Percentiles rank a stretch among this genome's conserved stretches.
Evolutionary conservation across 2,113 vertebrate genomes (phyloP).

Genomic region (Macrotis lagotis): DNA sequence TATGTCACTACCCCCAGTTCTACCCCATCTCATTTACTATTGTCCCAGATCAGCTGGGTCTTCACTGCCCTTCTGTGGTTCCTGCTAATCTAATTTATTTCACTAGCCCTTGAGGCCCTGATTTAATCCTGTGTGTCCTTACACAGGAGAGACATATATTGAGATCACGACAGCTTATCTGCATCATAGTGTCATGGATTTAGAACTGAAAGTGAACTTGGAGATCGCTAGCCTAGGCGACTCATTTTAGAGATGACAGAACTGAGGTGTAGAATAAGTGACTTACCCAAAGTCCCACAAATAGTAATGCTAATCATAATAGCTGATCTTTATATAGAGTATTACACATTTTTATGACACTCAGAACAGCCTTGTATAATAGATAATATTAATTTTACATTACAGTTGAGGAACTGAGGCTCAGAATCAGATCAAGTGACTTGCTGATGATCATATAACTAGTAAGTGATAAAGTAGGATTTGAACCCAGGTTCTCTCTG

Average conservation of each 20-base stretch:
- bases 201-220: not conserved
- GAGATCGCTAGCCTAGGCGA: not conserved
- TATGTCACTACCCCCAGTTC: not conserved
- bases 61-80: not conserved
- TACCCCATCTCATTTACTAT: not conserved
- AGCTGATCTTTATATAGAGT: not conserved
- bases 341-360: not conserved
- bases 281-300: not conserved
- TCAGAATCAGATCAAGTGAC: not conserved
- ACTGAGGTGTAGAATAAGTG: not conserved
- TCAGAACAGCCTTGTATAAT: not conserved
- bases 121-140: not conserved
- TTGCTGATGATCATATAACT: not conserved
- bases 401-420: not conserved
- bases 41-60: not conserved
- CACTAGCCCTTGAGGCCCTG: not conserved
- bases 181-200: not conserved
- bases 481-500: not conserved
- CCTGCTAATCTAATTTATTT: not conserved
- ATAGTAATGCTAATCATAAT: not conserved
- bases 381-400: not conserved
- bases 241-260: not conserved
- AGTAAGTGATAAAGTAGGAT: not conserved
- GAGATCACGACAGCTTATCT: not conserved
- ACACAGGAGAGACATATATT: not conserved